Base-by-base conservation (phyloP, 2,888 invertebrate genomes). In the Dorcus hopei region DNA sequence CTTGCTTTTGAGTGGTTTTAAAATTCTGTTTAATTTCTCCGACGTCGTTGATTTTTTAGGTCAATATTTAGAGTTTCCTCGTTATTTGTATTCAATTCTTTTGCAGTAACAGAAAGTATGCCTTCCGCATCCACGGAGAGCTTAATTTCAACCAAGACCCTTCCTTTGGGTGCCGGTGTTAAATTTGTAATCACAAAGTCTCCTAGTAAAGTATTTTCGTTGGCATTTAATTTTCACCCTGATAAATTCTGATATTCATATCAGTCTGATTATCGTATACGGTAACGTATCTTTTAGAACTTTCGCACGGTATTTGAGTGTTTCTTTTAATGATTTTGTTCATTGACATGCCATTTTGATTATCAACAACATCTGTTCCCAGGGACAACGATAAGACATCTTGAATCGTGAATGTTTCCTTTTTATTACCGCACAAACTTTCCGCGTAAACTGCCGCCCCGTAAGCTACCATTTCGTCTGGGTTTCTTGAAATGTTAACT, bases 381-480 rank as follows among this genome's bases (percentile, higher is more conserved):
- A 41, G 23, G 8, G 9, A 43, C 14, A 2, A 38, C 33, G 19
- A 43, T 11, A 41, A 43, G 26, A 26, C 26, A 4, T 26, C 26
- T 26, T 26, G 26, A 26, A 26, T 26, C 26, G 26, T 26, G 14
- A 11, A 26, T 26, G 26, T 45, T 7, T 56, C 56, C 45, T 59
- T 62, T 38, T 59, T 56, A 45, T 60, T 53, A 38, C 63, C 58
- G 16, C 60, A 62, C 7, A 59, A 59, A 19, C 69, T 53, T 26
- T 65, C 49, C 2, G 65, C 62, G 52, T 69, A 66, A n/a, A 70
- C 52, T 16, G 68, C 68, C 4, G 70, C 71, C 11, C 72, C 72
- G 47, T 65, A 60, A 7, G n/a, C n/a, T n/a, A n/a, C n/a, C n/a
- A n/a, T n/a, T n/a, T n/a, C n/a, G n/a, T n/a, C n/a, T n/a, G n/a